Conservation (phyloP, 2,888 invertebrate species). For the Drosophila cognata region DNA sequence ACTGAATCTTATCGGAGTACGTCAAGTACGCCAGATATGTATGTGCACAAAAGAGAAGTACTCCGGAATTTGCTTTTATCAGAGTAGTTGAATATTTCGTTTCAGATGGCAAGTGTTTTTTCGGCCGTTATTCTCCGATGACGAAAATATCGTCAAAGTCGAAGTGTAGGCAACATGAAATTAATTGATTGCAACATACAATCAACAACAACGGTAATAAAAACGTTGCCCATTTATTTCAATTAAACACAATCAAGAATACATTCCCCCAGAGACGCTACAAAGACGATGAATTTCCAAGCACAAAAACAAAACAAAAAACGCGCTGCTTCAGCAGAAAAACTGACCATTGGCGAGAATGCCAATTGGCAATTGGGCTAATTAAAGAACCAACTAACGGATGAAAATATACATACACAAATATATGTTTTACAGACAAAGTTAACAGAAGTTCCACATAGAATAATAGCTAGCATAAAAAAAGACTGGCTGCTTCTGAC, state of each 20-base stretch:
- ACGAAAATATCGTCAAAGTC: slow-evolving; percentile 31
- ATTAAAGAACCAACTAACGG: slow-evolving; percentile 28
- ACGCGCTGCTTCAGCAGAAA: slow-evolving; percentile 28
- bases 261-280: slow-evolving; percentile 36
- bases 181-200: slow-evolving; percentile 59
- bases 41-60: not conserved
- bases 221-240: slow-evolving; percentile 80
- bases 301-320: slow-evolving; percentile 3
- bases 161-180: slow-evolving; percentile 29
- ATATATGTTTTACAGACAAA: not conserved
- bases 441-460: not conserved
- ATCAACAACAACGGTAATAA: slow-evolving; percentile 43
- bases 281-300: slow-evolving; percentile 42
- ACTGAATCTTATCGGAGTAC: slow-evolving; percentile 48
- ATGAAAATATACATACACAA: not conserved
- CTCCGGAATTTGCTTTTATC: slow-evolving; percentile 31
- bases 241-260: slow-evolving; percentile 83
- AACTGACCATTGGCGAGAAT: slow-evolving; percentile 35
- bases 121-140: not conserved
- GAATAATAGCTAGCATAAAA: not conserved
- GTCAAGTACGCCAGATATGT: slow-evolving; percentile 19
- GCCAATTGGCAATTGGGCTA: slow-evolving; percentile 23
- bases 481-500: not conserved
- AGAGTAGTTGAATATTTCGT: slow-evolving; percentile 22
- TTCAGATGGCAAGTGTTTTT: not conserved